Percentiles rank a stretch among this genome's conserved stretches.
These are phyloP conservation scores for Xylocopa sonorina DNA, from an alignment of 1,140 invertebrate genomes.

Conservation along the genomic window DNA sequence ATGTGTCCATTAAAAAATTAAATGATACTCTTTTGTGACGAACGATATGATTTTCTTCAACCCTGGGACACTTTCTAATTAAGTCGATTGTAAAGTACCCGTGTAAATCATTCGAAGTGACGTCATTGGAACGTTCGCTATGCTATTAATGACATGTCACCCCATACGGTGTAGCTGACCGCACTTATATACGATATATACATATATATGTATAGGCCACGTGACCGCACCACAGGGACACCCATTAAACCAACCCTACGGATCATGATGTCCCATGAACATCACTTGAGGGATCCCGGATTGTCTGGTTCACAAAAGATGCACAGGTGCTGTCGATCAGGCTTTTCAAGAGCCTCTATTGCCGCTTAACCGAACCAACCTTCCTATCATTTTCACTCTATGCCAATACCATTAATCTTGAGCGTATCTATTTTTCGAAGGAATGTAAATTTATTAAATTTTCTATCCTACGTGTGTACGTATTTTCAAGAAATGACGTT, in stretches of 20 bases:
- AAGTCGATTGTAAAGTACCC: constrained; percentile 2
- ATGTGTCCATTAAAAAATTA: not conserved
- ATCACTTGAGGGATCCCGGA: constrained; percentile 43
- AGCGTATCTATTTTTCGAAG: too few species aligned
- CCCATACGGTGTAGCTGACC: constrained; percentile 33
- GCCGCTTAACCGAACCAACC: not conserved
- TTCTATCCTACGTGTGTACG: too few species aligned
- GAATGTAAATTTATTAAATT: too few species aligned
- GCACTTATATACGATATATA: constrained; percentile 27
- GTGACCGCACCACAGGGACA: constrained; percentile 47
- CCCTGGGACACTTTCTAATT: constrained; percentile 14
- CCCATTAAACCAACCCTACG: constrained; percentile 54
- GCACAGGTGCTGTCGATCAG: constrained; percentile 33
- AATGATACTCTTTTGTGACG: not conserved
- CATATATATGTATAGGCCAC: constrained; percentile 37
- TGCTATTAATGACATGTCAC: constrained; percentile 46
- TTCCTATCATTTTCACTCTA: not conserved
- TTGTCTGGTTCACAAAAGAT: constrained; percentile 44
- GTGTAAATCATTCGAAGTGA: constrained; percentile 26
- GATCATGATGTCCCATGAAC: constrained; percentile 56
- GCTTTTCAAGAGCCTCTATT: not conserved
- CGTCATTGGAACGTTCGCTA: constrained; percentile 36
- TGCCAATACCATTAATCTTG: not conserved
- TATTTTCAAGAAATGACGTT: too few species aligned
- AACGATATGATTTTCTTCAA: not conserved